Conservation (phyloP, 2,797 vertebrate species). For the Coranthus polyacanthus region DNA sequence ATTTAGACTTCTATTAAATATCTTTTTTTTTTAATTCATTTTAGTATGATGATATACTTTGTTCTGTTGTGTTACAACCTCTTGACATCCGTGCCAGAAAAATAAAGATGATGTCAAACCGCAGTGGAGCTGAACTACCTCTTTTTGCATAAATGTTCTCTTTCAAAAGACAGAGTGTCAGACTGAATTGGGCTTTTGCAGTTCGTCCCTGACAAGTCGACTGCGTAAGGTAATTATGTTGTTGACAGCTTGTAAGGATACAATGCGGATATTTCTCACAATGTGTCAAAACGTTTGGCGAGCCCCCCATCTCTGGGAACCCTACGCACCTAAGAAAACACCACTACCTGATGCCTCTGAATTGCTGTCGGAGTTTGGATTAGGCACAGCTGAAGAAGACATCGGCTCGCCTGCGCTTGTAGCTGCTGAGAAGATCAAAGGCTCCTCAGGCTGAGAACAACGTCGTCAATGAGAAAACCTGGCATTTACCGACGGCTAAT, state of each 20-base stretch:
- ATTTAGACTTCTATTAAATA: not conserved
- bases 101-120: not conserved
- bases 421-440: constrained; percentile 91
- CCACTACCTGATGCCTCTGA: constrained; percentile 74
- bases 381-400: constrained; percentile 95
- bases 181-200: not conserved
- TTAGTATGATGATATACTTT: no score
- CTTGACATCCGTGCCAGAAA: not conserved
- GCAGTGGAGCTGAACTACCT: not conserved
- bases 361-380: constrained; percentile 80
- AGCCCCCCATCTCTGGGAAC: constrained; percentile 83
- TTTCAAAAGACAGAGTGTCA: not conserved
- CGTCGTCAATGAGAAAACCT: constrained; percentile 86
- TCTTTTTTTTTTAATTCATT: not conserved
- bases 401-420: constrained; percentile 83
- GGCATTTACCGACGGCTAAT: constrained; percentile 55
- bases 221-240: constrained; percentile 59
- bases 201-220: not conserved
- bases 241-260: constrained; percentile 83
- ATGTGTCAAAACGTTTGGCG: constrained; percentile 88
- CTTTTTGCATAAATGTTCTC: not conserved
- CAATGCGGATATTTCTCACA: constrained; percentile 86
- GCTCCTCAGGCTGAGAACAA: constrained; percentile 76
- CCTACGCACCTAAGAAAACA: constrained; percentile 94
- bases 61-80: not conserved